Percentiles rank a stretch among this genome's conserved stretches.
Conservation (phyloP, 2,888 invertebrate species). For the Venustoraphidia nigricollis region DNA sequence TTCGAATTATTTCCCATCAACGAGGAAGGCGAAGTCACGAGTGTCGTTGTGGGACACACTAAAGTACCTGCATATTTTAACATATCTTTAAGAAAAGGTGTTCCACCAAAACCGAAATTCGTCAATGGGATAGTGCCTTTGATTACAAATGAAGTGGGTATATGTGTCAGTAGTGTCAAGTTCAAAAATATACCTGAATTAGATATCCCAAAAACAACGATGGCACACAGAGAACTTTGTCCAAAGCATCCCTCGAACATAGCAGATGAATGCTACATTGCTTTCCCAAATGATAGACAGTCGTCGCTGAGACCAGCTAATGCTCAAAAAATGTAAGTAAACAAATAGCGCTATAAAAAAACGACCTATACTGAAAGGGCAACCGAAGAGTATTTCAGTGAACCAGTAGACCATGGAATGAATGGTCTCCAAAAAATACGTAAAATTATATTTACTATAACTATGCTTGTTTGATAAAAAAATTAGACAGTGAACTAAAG, state of each 20-base stretch:
- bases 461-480: no score
- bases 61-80: conserved; percentile 10
- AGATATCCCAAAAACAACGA: conserved; percentile 15
- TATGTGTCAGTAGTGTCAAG: conserved; percentile 5
- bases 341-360: no score
- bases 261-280: conserved; percentile 17
- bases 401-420: no score
- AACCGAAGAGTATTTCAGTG: no score
- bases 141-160: conserved; percentile 22
- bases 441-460: no score
- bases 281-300: conserved; percentile 26
- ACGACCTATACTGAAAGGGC: no score
- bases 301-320: conserved; percentile 15
- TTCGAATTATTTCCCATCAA: background rate
- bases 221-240: conserved; percentile 11
- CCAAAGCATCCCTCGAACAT: conserved; percentile 10
- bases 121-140: conserved; percentile 22
- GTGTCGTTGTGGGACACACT: conserved; percentile 11
- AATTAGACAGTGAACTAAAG: no score
- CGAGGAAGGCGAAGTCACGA: background rate
- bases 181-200: conserved; percentile 14
- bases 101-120: conserved; percentile 16
- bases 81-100: no score
- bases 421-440: no score
- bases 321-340: no score